Percentiles rank a stretch among this genome's conserved stretches.
Conservation (phyloP, 2,797 vertebrate genomes). For the Aldrovandia affinis region DNA sequence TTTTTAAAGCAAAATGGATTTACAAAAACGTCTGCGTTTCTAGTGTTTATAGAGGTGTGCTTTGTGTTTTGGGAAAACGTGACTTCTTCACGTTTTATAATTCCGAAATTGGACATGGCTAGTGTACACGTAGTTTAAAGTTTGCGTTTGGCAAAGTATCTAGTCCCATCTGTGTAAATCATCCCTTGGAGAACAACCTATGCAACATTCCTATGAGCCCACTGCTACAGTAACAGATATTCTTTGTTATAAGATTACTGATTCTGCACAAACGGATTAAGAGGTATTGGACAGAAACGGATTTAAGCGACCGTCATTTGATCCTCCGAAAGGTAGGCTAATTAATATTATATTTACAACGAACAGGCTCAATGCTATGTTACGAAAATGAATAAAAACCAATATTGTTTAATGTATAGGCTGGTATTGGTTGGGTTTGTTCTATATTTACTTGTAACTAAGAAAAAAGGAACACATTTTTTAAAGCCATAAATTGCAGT, state of each 20-base stretch:
- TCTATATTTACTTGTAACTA: too few relatives aligned
- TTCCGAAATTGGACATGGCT: not conserved
- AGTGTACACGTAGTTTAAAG: not conserved
- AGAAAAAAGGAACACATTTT: too few relatives aligned
- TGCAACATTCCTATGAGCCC: not conserved
- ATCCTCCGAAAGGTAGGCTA: not conserved
- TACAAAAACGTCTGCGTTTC: not conserved
- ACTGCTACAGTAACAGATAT: conserved; percentile 5
- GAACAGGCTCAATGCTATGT: too few relatives aligned
- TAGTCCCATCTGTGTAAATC: not conserved
- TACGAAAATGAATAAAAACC: too few relatives aligned
- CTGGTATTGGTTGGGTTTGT: not conserved
- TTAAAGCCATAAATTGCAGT: too few relatives aligned
- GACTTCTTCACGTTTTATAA: not conserved
- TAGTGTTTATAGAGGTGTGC: not conserved
- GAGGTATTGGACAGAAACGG: not conserved
- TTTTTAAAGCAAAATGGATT: not conserved
- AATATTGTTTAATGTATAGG: too few relatives aligned
- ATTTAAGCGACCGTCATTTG: not conserved
- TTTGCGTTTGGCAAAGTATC: not conserved
- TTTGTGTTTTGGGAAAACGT: not conserved
- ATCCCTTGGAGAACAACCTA: not conserved
- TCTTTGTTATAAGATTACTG: conserved; percentile 11
- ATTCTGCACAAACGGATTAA: conserved; percentile 11
- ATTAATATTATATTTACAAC: not conserved